Base-by-base conservation (phyloP, 2,113 vertebrate species). In the Numenius arquata region DNA sequence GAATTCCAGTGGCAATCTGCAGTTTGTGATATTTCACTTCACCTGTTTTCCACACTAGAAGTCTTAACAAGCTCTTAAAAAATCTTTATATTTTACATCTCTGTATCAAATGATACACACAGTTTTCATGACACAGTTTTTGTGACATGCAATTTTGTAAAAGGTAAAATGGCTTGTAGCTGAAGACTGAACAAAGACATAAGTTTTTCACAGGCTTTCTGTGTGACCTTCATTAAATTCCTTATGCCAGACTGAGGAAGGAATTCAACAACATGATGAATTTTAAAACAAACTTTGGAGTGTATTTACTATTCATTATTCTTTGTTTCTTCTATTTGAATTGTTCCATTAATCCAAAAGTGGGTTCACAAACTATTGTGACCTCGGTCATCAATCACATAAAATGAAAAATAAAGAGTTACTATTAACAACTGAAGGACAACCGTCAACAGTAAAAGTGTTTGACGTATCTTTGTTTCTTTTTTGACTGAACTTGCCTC, bases 321-420 rank as follows among this genome's bases (percentile, higher is more conserved):
- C 70, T 78, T 75, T 71, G 19, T 80, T 95, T 90, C 45, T 95
- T 77, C 41, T 66, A 11, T 86, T 92, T 93, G 72, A 88, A 86
- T 43, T 55, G 36, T 85, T 95, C 68, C 34, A 83, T 85, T 95
- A 96, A 86, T 94, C 26, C 59, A 74, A 80, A 89, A 71, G 59
- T 32, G 3, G 4, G 8, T 47, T 93, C 25, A 71, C 22, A 70
- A 96, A 59, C 63, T 67, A 25, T 47, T 78, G 63, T 93, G 86
- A 90, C 61, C 56, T 89, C 26, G 13, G 47, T 70, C n/a, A 89
- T 95, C 73, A 92, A 86, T 92, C 86, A 92, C 22, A 47, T 40
- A 15, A 6, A 90, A 80, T 81, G 76, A 95, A 67, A 25, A 86
- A 38, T 41, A 73, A 93, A 83, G 40, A 80, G 16, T 59, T 48